Conservation (phyloP, 2,888 invertebrate genomes). For the Crossocerus cetratus region DNA sequence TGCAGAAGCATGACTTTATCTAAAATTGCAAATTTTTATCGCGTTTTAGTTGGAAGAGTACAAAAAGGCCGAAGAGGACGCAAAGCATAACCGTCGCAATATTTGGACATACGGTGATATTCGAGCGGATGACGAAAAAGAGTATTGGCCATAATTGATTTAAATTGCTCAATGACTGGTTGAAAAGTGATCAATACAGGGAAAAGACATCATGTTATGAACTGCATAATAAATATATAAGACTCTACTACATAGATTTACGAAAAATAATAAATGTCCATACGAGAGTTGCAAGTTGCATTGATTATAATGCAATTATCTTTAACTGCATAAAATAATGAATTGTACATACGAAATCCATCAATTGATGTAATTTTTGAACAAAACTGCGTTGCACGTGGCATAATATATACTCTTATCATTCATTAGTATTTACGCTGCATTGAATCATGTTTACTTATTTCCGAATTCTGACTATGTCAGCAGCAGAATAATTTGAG, state of each 20-base stretch:
- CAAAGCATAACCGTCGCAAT: conserved; percentile 90
- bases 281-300: conserved; percentile 54
- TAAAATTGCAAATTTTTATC: no score
- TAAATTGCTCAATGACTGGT: conserved; percentile 44
- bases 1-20: not conserved
- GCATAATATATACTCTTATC: conserved; percentile 45
- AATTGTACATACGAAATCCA: conserved; percentile 61
- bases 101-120: conserved; percentile 99
- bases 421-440: conserved; percentile 41
- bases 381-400: conserved; percentile 28
- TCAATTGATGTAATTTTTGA: conserved; percentile 51
- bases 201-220: conserved; percentile 63
- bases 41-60: conserved; percentile 84
- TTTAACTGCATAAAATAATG: conserved; percentile 51
- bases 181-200: conserved; percentile 48
- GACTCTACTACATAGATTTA: conserved; percentile 59
- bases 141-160: conserved; percentile 70
- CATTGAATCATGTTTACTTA: conserved; percentile 40
- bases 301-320: conserved; percentile 53
- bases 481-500: conserved; percentile 3
- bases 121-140: conserved; percentile 93
- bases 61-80: conserved; percentile 89
- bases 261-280: conserved; percentile 60
- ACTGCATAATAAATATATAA: conserved; percentile 61
- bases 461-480: conserved; percentile 30